A percentile compares a stretch with the other conserved stretches of the same genome.
These are phyloP conservation scores for Drosophila gaucha DNA, from an alignment of 2,888 invertebrate genomes.

Conservation along the genomic window DNA sequence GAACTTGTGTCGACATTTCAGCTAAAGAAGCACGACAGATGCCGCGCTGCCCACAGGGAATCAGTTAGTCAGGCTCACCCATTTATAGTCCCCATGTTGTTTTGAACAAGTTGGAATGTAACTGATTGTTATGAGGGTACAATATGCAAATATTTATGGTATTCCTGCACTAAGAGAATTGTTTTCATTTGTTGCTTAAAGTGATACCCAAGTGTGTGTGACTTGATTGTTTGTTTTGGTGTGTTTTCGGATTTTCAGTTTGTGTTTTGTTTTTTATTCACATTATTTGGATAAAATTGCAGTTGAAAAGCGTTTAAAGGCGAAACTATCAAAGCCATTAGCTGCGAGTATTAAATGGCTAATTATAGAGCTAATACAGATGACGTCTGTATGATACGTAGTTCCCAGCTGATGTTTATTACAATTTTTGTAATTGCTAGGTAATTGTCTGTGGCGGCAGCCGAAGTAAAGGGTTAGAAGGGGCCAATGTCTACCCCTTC, in stretches of 20 bases:
- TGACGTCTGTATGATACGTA: slow-evolving; percentile 1
- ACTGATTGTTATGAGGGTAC: slow-evolving; percentile 4
- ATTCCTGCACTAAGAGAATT: slow-evolving; percentile 11
- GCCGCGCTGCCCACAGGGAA: no score
- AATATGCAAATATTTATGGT: slow-evolving; percentile 41
- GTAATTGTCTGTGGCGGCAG: slow-evolving; percentile 6
- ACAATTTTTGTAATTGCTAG: slow-evolving; percentile 20
- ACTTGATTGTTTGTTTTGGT: slow-evolving; percentile 1
- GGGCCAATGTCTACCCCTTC: background rate
- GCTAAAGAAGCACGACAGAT: no score
- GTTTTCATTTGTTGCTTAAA: slow-evolving; percentile 12
- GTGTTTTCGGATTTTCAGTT: slow-evolving; percentile 4
- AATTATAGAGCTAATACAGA: slow-evolving; percentile 36
- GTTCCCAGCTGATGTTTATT: slow-evolving; percentile 13
- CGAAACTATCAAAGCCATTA: slow-evolving; percentile 60
- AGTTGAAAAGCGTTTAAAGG: slow-evolving; percentile 50
- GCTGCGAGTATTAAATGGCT: slow-evolving; percentile 46
- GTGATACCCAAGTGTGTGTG: background rate
- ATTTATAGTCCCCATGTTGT: slow-evolving; percentile 1
- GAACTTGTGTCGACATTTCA: no score
- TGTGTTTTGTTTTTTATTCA: slow-evolving; percentile 27
- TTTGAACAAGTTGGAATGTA: slow-evolving; percentile 16
- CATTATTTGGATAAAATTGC: slow-evolving; percentile 57
- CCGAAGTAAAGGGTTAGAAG: background rate
- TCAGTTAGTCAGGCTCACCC: background rate